A percentile compares a stretch with the other conserved stretches of the same genome.
Conservation (phyloP, 2,113 vertebrate genomes). For the Halichoeres trimaculatus region DNA sequence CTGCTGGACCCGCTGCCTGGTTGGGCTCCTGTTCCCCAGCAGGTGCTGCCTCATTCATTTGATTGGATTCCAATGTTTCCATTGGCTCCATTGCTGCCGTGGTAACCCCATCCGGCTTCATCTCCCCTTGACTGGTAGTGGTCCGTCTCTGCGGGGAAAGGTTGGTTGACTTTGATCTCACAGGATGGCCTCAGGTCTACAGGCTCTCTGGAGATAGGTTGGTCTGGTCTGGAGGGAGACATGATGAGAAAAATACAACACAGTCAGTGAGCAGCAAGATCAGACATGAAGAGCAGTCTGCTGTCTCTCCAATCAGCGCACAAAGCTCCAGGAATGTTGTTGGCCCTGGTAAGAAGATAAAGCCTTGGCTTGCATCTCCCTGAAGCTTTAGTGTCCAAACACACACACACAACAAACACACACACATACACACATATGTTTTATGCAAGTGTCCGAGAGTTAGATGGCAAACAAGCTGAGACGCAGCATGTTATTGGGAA, state of each 20-base stretch:
- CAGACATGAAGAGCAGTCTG: conserved; percentile 55
- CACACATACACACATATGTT: conserved; percentile 5
- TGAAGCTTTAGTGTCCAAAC: conserved; percentile 12
- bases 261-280: conserved; percentile 66
- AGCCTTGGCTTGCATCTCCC: not conserved
- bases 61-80: conserved; percentile 79
- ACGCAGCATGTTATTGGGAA: not conserved
- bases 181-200: conserved; percentile 39
- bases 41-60: conserved; percentile 67
- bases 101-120: conserved; percentile 86
- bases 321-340: conserved; percentile 54
- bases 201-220: conserved; percentile 37
- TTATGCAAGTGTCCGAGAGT: not conserved
- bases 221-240: conserved; percentile 55
- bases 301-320: conserved; percentile 42
- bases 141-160: conserved; percentile 59
- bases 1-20: conserved; percentile 58
- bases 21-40: conserved; percentile 61
- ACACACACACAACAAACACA: conserved; percentile 4
- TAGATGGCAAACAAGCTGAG: not conserved
- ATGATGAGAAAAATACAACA: conserved; percentile 6
- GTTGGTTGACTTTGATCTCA: conserved; percentile 43
- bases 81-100: conserved; percentile 79
- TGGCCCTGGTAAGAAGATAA: conserved; percentile 60
- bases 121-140: conserved; percentile 71